Evolutionary conservation across 2,888 invertebrate species (phyloP).

Genomic region (Dioctria rufipes): DNA sequence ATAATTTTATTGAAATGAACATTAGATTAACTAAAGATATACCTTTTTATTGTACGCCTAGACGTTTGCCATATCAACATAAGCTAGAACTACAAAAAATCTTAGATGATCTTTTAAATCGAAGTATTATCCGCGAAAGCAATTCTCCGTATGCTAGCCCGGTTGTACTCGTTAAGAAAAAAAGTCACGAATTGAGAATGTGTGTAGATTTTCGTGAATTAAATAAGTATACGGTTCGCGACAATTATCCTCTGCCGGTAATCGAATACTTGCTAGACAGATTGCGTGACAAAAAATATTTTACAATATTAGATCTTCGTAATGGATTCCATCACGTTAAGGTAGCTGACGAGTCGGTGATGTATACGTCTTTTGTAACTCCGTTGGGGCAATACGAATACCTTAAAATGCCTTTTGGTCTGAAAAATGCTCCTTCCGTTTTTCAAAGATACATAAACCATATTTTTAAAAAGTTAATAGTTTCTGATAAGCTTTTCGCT

Average conservation of each 20-base stretch:
- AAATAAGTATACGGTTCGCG: constrained; percentile 56
- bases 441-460: constrained; percentile 58
- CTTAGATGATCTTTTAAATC: constrained; percentile 13
- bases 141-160: constrained; percentile 58
- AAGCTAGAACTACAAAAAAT: constrained; percentile 54
- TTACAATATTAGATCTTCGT: constrained; percentile 59
- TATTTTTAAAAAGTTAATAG: constrained; percentile 58
- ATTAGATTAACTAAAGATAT: background rate
- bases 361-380: constrained; percentile 56
- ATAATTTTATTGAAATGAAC: background rate
- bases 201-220: constrained; percentile 58
- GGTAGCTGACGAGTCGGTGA: constrained; percentile 57
- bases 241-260: constrained; percentile 58
- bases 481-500: constrained; percentile 56
- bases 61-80: constrained; percentile 54
- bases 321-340: constrained; percentile 61
- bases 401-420: constrained; percentile 59
- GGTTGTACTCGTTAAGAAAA: constrained; percentile 58
- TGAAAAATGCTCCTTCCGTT: constrained; percentile 55
- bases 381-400: constrained; percentile 46
- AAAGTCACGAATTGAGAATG: constrained; percentile 55
- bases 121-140: constrained; percentile 54
- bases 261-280: constrained; percentile 54
- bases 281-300: constrained; percentile 58
- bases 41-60: constrained; percentile 53